phyloP scores from a whole-genome alignment of 1,140 invertebrate species.

The Metopolophium dirhodum region DNA sequence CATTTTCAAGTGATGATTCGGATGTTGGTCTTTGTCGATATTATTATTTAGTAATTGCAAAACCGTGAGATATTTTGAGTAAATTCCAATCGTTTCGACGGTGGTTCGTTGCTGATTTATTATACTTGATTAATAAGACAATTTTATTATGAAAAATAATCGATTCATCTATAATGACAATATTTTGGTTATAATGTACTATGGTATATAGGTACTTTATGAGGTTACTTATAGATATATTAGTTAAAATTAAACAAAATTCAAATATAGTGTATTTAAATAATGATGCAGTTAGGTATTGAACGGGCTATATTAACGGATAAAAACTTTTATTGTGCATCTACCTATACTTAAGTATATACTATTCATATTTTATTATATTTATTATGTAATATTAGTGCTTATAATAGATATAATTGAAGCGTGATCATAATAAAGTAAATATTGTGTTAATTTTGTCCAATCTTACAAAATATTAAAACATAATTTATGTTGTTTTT shows the following conservation, averaged over 20 bases:
- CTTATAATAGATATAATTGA: neutral
- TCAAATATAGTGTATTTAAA: neutral
- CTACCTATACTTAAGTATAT: too few species aligned
- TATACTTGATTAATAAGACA: neutral
- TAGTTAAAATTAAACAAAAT: neutral
- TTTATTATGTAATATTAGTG: neutral
- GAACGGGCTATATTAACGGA: neutral
- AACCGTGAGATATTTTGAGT: neutral
- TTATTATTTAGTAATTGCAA: neutral
- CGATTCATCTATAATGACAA: neutral
- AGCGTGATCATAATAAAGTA: neutral
- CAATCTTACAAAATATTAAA: too few species aligned
- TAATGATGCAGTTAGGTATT: neutral
- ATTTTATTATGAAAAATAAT: neutral
- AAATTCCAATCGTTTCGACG: neutral
- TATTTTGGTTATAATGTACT: neutral
- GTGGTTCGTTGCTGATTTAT: neutral
- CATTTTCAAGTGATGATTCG: neutral
- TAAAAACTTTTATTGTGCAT: neutral
- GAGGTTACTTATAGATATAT: neutral
- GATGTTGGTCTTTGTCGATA: neutral
- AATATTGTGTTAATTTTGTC: too few species aligned
- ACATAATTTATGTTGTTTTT: neutral
- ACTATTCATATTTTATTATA: too few species aligned
- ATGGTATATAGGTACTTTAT: neutral